Evolutionary conservation across 2,797 vertebrate species (phyloP), one percentile per base, ranked within the genome.

Genomic region (Tragopan temminckii): DNA sequence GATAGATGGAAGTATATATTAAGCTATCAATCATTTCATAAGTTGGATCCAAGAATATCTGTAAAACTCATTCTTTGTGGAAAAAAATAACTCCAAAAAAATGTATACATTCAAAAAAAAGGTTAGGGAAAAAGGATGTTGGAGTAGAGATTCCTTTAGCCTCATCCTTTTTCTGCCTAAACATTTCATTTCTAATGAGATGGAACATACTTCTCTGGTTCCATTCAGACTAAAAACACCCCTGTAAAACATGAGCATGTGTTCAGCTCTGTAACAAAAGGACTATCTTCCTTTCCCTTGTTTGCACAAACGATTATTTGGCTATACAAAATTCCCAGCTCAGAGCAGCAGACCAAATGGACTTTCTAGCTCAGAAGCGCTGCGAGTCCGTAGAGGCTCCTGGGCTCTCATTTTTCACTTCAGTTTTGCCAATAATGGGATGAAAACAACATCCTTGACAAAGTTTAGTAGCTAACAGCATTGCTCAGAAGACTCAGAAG

Each of bases 401-500:
- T 33, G 48, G 25, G 52, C 67, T 59, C 42, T 45, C 61, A 55
- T 3, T 58, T 80, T 43, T 61, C 76, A 87, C 58, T 78, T 77
- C 52, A 53, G 57, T 64, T 85, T 59, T 79, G 82, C 27, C 74
- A 81, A 62, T 53, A 85, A 17, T 2, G 31, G 90, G 53, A 66
- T 13, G 18, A 90, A 79, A 35, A 93, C 27, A 20, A 61, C 52
- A 80, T n/a, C 48, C 48, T 52, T 46, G 0, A 0, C 13, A 35
- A 85, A 66, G 50, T 58, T 53, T 35, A 92, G 89, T 31, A 66
- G 76, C 64, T 15, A 50, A 46, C 6, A 69, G 68, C 77, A 83
- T 68, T 20, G 31, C 90, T 80, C 85, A 83, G 63, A 81, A 76
- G 46, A 87, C 88, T 80, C 85, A 83, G 63, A 81, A 76, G 46